Evolutionary conservation across 2,113 vertebrate species (phyloP).

Genomic region (Scortum barcoo): DNA sequence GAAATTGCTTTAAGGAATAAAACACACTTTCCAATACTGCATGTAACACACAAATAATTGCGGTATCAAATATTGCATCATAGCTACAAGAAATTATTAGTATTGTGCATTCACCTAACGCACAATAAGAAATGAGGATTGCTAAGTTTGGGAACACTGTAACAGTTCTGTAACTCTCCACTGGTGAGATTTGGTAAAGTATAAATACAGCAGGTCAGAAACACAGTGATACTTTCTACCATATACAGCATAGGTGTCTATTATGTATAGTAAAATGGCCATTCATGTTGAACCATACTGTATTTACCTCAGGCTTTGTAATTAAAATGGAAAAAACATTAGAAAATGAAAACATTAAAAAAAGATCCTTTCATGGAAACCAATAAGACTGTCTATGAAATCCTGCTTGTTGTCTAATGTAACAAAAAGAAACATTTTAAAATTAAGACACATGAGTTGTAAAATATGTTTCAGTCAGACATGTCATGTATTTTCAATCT

Average conservation of each 20-base stretch:
- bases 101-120: constrained; percentile 13
- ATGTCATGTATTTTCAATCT: constrained; percentile 62
- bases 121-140: constrained; percentile 25
- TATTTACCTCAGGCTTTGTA: constrained; percentile 15
- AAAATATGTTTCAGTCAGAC: constrained; percentile 61
- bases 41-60: constrained; percentile 25
- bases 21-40: constrained; percentile 40
- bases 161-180: background rate
- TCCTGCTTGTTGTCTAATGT: constrained; percentile 6
- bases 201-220: constrained; percentile 50
- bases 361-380: constrained; percentile 24
- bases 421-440: constrained; percentile 51
- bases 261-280: constrained; percentile 27
- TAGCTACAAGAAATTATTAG: background rate
- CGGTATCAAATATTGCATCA: constrained; percentile 48
- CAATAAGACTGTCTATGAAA: constrained; percentile 27
- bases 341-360: constrained; percentile 23
- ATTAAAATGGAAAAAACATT: constrained; percentile 20
- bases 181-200: constrained; percentile 59
- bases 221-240: constrained; percentile 41
- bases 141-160: constrained; percentile 7
- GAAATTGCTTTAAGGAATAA: constrained; percentile 8
- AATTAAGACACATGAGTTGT: constrained; percentile 73
- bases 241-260: constrained; percentile 46
- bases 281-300: constrained; percentile 26